Base-by-base conservation (phyloP, 2,113 vertebrate genomes). In the Gracilinanus agilis region DNA sequence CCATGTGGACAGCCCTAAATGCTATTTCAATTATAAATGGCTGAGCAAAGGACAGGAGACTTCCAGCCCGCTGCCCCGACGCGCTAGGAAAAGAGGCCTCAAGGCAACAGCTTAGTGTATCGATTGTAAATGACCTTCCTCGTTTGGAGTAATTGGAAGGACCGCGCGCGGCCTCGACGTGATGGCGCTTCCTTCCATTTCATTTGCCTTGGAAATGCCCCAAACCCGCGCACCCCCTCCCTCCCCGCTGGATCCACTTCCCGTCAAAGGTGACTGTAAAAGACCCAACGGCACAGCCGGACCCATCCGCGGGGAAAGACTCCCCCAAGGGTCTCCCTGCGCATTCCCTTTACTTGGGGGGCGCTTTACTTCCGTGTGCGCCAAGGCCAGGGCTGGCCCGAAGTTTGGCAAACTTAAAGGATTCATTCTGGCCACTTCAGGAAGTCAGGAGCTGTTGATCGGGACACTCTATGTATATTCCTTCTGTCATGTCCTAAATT, bases 371-470 rank as follows among this genome's bases (percentile, higher is more conserved):
- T 83, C 23, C 2, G 23, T 89, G 27, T 40, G 10, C 44, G 92
- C 49, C 92, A 83, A 75, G 94, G 89, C 44, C 53, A 92, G 88
- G 83, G 44, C 54, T 88, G 34, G 44, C 54, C 56, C 34, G 53
- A 25, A 93, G 58, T 90, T 55, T 94, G 89, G 90, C 44, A 91
- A 91, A 90, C 40, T 54, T 83, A 91, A n/a, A 13, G 4, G 21
- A 92, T 58, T 91, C 91, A 91, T 19, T 91, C 89, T 49, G 44
- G 40, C 83, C 49, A 93, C 55, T 90, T 96, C 24, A 92, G 89
- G 75, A 93, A 95, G 91, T 91, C 44, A 58, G 61, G 90, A 94
- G 44, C 3, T 92, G 89, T 92, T 91, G 27, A 55, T 92, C 89
- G 90, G 49, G 58, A 49, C 49, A 3, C 49, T 49, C 2, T 49